These are phyloP conservation scores for Lindbergichthys nudifrons DNA, from an alignment of 2,797 vertebrate genomes.

Conservation along the genomic window DNA sequence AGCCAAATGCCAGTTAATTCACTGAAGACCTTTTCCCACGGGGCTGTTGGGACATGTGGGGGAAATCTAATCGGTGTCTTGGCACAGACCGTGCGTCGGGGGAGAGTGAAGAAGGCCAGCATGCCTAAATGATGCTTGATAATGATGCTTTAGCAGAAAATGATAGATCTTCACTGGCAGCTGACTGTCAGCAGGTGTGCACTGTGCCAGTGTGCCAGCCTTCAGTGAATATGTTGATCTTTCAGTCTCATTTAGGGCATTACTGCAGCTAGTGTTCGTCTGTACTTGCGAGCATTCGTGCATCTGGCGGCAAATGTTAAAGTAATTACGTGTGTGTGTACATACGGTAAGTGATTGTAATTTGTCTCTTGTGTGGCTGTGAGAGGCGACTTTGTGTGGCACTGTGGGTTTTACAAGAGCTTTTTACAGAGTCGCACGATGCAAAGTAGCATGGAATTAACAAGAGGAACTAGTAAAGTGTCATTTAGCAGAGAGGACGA, in stretches of 20 bases:
- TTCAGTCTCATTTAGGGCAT: slow-evolving; percentile 60
- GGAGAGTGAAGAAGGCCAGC: slow-evolving; percentile 62
- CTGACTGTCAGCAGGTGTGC: slow-evolving; percentile 72
- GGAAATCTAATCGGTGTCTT: slow-evolving; percentile 65
- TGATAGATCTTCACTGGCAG: slow-evolving; percentile 76
- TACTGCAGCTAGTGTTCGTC: slow-evolving; percentile 25
- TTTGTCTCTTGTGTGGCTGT: slow-evolving; percentile 34
- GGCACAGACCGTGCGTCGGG: slow-evolving; percentile 56
- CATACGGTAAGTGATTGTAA: slow-evolving; percentile 40
- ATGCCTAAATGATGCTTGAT: slow-evolving; percentile 74
- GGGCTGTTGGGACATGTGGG: slow-evolving; percentile 56
- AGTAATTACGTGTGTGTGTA: slow-evolving; percentile 62
- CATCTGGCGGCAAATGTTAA: slow-evolving; percentile 48
- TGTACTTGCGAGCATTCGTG: slow-evolving; percentile 26
- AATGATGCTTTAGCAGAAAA: slow-evolving; percentile 75
- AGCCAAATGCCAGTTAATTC: slow-evolving; percentile 57
- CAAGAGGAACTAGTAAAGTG: slow-evolving; percentile 74
- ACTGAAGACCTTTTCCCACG: slow-evolving; percentile 27
- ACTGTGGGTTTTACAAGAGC: slow-evolving; percentile 66
- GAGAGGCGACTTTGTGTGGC: slow-evolving; percentile 31
- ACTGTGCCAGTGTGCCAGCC: slow-evolving; percentile 68
- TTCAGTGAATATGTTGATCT: slow-evolving; percentile 65
- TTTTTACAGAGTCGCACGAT: slow-evolving; percentile 75
- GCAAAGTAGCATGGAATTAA: slow-evolving; percentile 74
- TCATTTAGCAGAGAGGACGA: slow-evolving; percentile 70